Conservation (phyloP, 1,140 invertebrate genomes). For the Chrysoperla carnea region DNA sequence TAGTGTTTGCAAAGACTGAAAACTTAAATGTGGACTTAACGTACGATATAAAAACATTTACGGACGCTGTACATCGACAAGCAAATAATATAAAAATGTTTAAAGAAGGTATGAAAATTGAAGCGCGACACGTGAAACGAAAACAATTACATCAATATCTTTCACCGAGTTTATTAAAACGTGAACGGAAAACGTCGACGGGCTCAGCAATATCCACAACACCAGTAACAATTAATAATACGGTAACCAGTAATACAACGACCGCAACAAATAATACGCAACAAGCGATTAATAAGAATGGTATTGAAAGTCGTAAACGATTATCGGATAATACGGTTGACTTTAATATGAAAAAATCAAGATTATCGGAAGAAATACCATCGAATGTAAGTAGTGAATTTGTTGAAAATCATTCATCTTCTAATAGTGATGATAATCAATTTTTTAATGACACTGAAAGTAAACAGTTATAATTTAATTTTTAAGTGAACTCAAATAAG, state of each 20-base stretch:
- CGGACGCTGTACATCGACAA: constrained; percentile 49
- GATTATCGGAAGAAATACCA: constrained; percentile 3
- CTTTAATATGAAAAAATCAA: constrained; percentile 5
- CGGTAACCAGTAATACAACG: too few relatives aligned
- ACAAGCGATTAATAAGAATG: constrained; percentile 6
- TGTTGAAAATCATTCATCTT: constrained; percentile 6
- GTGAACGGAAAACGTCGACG: constrained; percentile 40
- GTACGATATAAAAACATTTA: constrained; percentile 78
- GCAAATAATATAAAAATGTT: constrained; percentile 57
- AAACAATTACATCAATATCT: constrained; percentile 63
- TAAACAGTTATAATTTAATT: too few relatives aligned
- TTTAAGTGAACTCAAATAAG: too few relatives aligned
- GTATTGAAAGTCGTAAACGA: constrained; percentile 13
- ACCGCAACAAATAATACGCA: too few relatives aligned
- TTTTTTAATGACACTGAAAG: too few relatives aligned
- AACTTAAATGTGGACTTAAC: constrained; percentile 86
- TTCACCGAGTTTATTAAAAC: constrained; percentile 45
- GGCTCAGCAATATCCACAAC: constrained; percentile 6
- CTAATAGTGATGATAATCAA: constrained; percentile 6
- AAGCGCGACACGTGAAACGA: constrained; percentile 52
- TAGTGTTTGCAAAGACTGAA: constrained; percentile 75
- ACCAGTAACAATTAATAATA: background rate
- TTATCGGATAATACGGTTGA: constrained; percentile 12
- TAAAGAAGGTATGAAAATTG: constrained; percentile 82
- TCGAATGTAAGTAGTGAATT: constrained; percentile 1